phyloP scores from a whole-genome alignment of 2,888 invertebrate species.

The Micoletzkya japonica region DNA sequence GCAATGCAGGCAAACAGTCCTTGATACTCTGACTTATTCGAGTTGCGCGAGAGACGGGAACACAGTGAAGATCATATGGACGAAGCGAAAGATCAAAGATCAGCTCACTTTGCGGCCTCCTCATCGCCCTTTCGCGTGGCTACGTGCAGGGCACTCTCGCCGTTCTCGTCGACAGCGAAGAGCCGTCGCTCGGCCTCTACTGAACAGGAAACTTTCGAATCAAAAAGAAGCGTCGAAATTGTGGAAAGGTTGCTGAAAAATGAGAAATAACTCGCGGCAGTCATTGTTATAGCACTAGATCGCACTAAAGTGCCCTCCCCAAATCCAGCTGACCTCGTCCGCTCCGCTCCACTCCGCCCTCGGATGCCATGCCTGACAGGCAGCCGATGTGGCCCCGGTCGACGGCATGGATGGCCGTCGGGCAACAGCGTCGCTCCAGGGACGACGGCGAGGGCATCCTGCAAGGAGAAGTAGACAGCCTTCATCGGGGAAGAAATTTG shows the following conservation, averaged over 20 bases:
- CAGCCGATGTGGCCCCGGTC: conserved; percentile 9
- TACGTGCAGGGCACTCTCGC: conserved; percentile 46
- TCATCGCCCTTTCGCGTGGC: conserved; percentile 45
- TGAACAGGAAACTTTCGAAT: neutral
- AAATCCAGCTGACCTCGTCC: neutral
- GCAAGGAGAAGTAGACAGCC: neutral
- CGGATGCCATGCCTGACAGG: conserved; percentile 15
- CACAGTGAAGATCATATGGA: conserved; percentile 11
- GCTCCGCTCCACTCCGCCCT: conserved; percentile 14
- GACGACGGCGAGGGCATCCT: conserved; percentile 24
- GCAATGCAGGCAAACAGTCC: no score
- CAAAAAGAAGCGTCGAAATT: neutral
- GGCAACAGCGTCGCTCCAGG: conserved; percentile 10
- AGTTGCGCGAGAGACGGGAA: neutral
- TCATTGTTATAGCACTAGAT: neutral
- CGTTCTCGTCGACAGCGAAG: conserved; percentile 39
- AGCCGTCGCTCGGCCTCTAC: conserved; percentile 29
- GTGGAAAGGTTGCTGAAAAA: no score
- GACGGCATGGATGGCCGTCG: conserved; percentile 10
- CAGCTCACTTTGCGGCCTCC: conserved; percentile 44
- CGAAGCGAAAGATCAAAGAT: no score
- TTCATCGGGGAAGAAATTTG: neutral
- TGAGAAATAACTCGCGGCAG: no score
- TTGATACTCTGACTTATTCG: no score
- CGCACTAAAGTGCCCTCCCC: neutral